These are phyloP conservation scores for Cylindroiulus punctatus DNA, from an alignment of 2,888 invertebrate genomes.

Conservation along the genomic window DNA sequence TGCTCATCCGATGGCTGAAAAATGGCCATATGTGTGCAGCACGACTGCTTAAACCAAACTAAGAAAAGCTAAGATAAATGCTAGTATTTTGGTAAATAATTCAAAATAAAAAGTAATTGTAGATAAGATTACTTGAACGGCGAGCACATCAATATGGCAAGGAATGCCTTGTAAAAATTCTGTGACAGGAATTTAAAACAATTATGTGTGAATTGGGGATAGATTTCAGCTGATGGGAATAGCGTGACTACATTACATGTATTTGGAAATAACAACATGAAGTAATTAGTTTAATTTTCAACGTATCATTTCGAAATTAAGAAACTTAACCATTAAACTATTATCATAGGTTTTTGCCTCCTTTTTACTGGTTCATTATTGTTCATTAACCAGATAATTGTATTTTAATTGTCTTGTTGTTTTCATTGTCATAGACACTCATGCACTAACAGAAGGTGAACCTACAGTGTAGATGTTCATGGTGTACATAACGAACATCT, in stretches of 20 bases:
- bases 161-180: too few species aligned
- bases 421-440: not conserved
- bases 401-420: not conserved
- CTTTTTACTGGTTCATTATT: slow-evolving; percentile 17
- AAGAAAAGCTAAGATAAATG: not conserved
- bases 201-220: too few species aligned
- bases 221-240: too few species aligned
- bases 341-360: not conserved
- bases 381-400: not conserved
- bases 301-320: not conserved
- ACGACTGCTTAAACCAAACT: not conserved
- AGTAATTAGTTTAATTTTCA: not conserved
- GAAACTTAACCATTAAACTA: not conserved
- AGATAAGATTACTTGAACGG: too few species aligned
- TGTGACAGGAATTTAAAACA: too few species aligned
- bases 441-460: not conserved
- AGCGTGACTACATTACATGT: too few species aligned
- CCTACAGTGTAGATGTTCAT: too few species aligned
- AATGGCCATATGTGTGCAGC: not conserved
- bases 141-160: too few species aligned
- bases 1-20: slow-evolving; percentile 16
- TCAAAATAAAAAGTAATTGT: not conserved
- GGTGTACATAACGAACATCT: too few species aligned
- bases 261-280: not conserved
- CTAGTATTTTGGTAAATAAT: not conserved